Percentiles rank a stretch among this genome's conserved stretches.
These are phyloP conservation scores for Chroicocephalus ridibundus DNA, from an alignment of 2,113 vertebrate genomes.

Conservation along the genomic window DNA sequence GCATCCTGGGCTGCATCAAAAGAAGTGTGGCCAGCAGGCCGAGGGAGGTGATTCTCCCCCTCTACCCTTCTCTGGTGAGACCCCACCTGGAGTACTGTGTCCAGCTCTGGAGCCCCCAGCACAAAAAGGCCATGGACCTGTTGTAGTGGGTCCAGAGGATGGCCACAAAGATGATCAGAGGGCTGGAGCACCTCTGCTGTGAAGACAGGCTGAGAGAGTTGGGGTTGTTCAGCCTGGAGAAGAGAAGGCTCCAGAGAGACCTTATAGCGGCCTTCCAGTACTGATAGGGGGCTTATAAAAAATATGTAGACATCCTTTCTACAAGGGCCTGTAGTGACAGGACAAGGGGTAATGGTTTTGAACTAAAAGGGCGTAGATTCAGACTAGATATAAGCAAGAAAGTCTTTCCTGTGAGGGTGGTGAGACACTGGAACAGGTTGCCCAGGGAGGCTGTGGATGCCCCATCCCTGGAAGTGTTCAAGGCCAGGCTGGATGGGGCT, in stretches of 20 bases:
- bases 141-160: accelerated
- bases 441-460: neutral
- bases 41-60: neutral
- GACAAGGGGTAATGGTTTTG: neutral
- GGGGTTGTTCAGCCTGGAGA: neutral
- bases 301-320: neutral
- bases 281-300: neutral
- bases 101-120: neutral
- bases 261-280: neutral
- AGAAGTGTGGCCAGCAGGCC: neutral
- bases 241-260: neutral
- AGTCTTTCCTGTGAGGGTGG: neutral
- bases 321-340: neutral
- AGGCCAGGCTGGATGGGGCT: accelerated
- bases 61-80: accelerated
- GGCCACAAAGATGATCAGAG: neutral
- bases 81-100: neutral
- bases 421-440: neutral
- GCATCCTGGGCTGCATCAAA: neutral
- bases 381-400: neutral
- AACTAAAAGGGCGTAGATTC: neutral
- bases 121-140: neutral
- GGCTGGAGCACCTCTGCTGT: neutral
- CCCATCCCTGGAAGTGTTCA: neutral
- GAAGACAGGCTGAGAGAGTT: neutral